These are phyloP conservation scores for Mastomys coucha DNA, from an alignment of 2,113 vertebrate species.

Conservation along the genomic window DNA sequence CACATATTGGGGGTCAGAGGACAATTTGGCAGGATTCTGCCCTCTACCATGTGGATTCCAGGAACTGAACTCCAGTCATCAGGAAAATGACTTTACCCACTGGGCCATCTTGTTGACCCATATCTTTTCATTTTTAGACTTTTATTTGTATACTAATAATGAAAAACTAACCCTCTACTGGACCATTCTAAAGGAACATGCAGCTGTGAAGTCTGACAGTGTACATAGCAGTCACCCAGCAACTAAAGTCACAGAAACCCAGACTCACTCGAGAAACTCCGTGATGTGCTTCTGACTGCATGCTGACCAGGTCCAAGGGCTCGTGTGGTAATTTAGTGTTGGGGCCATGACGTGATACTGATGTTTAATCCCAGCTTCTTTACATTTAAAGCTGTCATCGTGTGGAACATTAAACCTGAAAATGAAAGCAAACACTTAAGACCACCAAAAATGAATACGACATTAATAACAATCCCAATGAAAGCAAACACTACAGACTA, in stretches of 20 bases:
- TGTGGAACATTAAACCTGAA: slow-evolving; percentile 98
- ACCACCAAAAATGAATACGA: neutral
- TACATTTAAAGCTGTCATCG: slow-evolving; percentile 97
- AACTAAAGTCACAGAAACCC: slow-evolving; percentile 6
- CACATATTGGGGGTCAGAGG: neutral
- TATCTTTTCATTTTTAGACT: neutral
- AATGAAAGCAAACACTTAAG: slow-evolving; percentile 77
- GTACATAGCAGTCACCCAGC: neutral
- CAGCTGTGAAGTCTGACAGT: neutral
- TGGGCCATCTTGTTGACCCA: neutral
- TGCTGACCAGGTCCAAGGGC: slow-evolving; percentile 98
- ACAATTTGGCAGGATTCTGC: neutral
- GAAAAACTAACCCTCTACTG: slow-evolving; percentile 3
- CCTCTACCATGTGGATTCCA: neutral
- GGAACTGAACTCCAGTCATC: neutral
- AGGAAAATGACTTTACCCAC: neutral
- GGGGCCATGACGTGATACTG: slow-evolving; percentile 98
- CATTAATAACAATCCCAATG: slow-evolving; percentile 28
- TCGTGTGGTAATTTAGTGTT: slow-evolving; percentile 96
- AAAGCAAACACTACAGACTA: slow-evolving; percentile 75
- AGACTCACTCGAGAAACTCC: slow-evolving; percentile 97
- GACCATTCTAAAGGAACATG: neutral
- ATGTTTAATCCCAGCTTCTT: slow-evolving; percentile 93
- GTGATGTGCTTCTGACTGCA: slow-evolving; percentile 99
- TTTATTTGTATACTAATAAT: neutral